Base-by-base conservation (phyloP, 1,140 invertebrate genomes). In the Muscidifurax raptorellus region DNA sequence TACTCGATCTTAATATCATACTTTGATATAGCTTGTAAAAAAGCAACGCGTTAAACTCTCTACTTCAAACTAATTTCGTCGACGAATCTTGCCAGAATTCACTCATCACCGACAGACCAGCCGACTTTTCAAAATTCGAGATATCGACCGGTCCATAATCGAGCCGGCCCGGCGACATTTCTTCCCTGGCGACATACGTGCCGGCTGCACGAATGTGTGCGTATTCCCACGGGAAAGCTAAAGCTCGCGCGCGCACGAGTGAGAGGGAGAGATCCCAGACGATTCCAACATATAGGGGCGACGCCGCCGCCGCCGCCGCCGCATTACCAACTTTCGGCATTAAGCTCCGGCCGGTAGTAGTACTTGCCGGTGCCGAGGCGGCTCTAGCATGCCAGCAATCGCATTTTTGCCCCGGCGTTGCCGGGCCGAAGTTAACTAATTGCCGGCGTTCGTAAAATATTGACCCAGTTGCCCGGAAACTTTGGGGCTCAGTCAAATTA, bases 401-500 rank as follows among this genome's bases (percentile, higher is more conserved):
- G 66, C 79, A 80, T 80, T 80, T 80, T 80, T 80, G 67, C 75
- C 6, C 9, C 40, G 40, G 40, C 4, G 32, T 47, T 67, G 25
- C 27, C 36, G 32, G 40, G n/a, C 79, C 80, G 71, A 82, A 82
- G 80, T 82, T 82, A 82, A 82, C 80, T 82, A 82, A 82, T 82
- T 82, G 80, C 72, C 72, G 80, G n/a, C 71, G 71, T 82, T 75
- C 80, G 80, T 82, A 75, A 82, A 82, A 82, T 82, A 82, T 82
- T 82, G 80, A 82, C 80, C 80, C 71, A 82, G 80, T 82, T 82
- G 80, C 32, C 80, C 71, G 72, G 80, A 82, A 82, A 75, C 72
- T 82, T 75, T 47, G 80, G 71, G 71, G 47, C 71, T 82, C 80
- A 82, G 80, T 82, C 80, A 82, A 82, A 82, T 82, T 82, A 82